phyloP scores from a whole-genome alignment of 2,888 invertebrate genomes.

The Herminia tarsipennalis region DNA sequence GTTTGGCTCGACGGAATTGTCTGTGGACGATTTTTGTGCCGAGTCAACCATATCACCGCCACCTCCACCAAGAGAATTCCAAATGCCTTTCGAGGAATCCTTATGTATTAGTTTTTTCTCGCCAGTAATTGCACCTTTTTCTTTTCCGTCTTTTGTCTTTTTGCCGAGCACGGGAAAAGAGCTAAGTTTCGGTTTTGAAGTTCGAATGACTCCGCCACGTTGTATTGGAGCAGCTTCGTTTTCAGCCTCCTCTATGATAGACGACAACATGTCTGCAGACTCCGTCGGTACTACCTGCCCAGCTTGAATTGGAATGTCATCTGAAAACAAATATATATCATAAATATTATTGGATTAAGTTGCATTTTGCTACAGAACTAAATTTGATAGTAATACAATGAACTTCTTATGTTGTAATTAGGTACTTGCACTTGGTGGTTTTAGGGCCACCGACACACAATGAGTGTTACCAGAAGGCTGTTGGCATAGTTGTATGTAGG shows the following conservation, averaged over 20 bases:
- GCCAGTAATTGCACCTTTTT: slow-evolving; percentile 63
- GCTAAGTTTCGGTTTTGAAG: slow-evolving; percentile 87
- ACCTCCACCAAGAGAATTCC: slow-evolving; percentile 76
- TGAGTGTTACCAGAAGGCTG: too few species aligned
- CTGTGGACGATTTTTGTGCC: slow-evolving; percentile 73
- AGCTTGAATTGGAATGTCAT: slow-evolving; percentile 95
- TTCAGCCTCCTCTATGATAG: slow-evolving; percentile 89
- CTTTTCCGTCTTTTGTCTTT: slow-evolving; percentile 85
- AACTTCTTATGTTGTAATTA: too few species aligned
- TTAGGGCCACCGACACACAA: too few species aligned
- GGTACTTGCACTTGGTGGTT: too few species aligned
- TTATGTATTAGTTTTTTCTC: slow-evolving; percentile 80
- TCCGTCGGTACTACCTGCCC: slow-evolving; percentile 87
- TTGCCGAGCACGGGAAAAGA: slow-evolving; percentile 88
- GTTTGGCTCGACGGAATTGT: slow-evolving; percentile 68
- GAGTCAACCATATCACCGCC: slow-evolving; percentile 80
- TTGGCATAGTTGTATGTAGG: too few species aligned
- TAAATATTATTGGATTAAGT: not conserved
- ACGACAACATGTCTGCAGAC: slow-evolving; percentile 85
- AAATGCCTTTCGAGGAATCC: slow-evolving; percentile 78
- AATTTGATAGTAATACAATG: too few species aligned
- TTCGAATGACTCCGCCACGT: slow-evolving; percentile 79
- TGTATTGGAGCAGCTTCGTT: slow-evolving; percentile 79
- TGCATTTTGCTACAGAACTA: too few species aligned
- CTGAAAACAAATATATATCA: slow-evolving; percentile 77